Evolutionary conservation across 2,888 invertebrate genomes (phyloP), one percentile per base, ranked within the genome.

Genomic region (Platycheirus rosarum): DNA sequence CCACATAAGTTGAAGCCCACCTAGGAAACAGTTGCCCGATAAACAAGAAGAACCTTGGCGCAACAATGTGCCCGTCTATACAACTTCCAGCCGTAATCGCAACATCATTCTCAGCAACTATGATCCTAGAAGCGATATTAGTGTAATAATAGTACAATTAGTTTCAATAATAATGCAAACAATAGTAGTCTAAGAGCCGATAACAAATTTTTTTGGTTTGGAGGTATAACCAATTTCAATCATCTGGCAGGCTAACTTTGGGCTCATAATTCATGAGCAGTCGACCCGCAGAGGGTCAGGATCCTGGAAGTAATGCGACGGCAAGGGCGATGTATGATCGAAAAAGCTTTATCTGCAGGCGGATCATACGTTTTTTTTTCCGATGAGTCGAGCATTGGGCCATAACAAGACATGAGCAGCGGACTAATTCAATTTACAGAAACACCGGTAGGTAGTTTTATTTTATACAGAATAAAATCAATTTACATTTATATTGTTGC

Each of bases 341-440:
- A 86, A 97, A 97, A 90, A 97, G 93, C 92, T 98, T 71, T 98
- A 97, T 90, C 92, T 99, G 87, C 98, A 98, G 91, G 98, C 99
- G 2, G 97, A 97, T 91, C 98, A 98, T 91, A 95, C 97, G 91
- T 97, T 99, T 91, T 99, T 96, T 91, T 95, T 69, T 95, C 96
- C 2, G 97, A 97, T 87, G 97, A 98, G 89, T 96, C 97, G 1
- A 97, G 97, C 89, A 97, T 98, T 85, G 97, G 91, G 97, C 97
- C 76, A 97, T 98, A 93, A 97, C 97, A 6, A 92, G 97, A 63
- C 97, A 98, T 89, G 97, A 98, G 32, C 97, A 98, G 90, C 93
- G 97, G 88, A 97, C 97, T 85, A 98, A 98, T 91, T 93, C 95
- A 20, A 96, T 96, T 87, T 96, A 96, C 89, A 95, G 94, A 91